Conservation (phyloP, 2,888 invertebrate genomes). For the Troglohyphantes excavatus region DNA sequence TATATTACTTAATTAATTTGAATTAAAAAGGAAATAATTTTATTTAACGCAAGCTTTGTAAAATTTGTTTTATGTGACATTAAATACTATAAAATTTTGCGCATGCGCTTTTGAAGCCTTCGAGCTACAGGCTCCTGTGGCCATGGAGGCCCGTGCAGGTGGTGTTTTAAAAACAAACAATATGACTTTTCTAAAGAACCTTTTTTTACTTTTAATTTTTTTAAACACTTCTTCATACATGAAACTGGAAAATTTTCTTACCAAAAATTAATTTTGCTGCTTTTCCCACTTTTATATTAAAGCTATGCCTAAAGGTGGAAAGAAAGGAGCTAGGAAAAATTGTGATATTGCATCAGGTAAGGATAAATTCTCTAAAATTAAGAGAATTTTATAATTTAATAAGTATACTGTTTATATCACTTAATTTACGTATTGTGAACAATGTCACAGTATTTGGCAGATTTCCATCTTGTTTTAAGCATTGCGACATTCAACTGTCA, state of each 20-base stretch:
- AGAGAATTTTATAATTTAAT: no score
- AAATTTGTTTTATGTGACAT: not conserved
- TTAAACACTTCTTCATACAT: slow-evolving; percentile 27
- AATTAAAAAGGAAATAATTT: not conserved
- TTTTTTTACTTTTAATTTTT: slow-evolving; percentile 68
- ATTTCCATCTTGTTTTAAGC: no score
- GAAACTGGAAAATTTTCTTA: not conserved
- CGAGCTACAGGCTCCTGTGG: slow-evolving; percentile 57
- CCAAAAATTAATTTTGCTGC: not conserved
- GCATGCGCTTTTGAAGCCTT: slow-evolving; percentile 49
- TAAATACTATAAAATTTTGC: slow-evolving; percentile 24
- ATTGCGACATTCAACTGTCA: no score
- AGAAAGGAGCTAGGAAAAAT: slow-evolving; percentile 39
- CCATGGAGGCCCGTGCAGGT: slow-evolving; percentile 76
- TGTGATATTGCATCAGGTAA: slow-evolving; percentile 53
- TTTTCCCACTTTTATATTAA: not conserved
- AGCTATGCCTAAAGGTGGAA: slow-evolving; percentile 63
- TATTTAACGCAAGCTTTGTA: not conserved
- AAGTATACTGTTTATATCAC: no score
- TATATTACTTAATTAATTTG: not conserved
- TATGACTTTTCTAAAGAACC: slow-evolving; percentile 41
- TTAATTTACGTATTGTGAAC: no score
- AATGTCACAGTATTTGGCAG: no score
- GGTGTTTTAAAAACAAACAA: slow-evolving; percentile 24
- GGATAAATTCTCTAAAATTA: not conserved